Evolutionary conservation across 2,888 invertebrate species (phyloP), one percentile per base, ranked within the genome.

Genomic region (Athetis lepigone): DNA sequence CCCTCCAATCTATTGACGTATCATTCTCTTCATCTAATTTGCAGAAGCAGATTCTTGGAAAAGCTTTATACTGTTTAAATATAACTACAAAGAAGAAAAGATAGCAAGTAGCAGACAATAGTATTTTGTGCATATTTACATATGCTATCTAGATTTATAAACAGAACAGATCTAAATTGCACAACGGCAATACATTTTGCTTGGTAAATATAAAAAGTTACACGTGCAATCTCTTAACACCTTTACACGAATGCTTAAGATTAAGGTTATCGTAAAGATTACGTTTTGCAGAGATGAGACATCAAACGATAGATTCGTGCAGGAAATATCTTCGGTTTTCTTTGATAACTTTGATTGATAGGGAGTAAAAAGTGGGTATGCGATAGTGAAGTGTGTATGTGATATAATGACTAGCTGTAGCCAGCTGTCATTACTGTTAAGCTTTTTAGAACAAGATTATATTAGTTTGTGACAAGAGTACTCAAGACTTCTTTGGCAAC

Each of bases 341-440:
- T 21, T 3, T 23, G 63, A 63, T 51, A 63, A 37, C 36, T 9
- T 42, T 58, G 47, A 61, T 33, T 18, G 63, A n/a, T 27, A 37
- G 6, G 18, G 8, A 36, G 50, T 8, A 50, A 27, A 2, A 50
- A 27, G 3, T 45, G 13, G 25, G 4, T 16, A 1, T 2, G 25
- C 11, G 25, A 25, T n/a, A 43, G 56, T 13, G 43, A 56, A 27
- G 27, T 16, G 29, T 19, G 3, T 49, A 23, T 13, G 9, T n/a
- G 19, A n/a, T n/a, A n/a, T n/a, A n/a, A n/a, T n/a, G n/a, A n/a
- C n/a, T n/a, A n/a, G n/a, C n/a, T n/a, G n/a, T n/a, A 8, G 7
- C 16, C n/a, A 29, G 1, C 23, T 61, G n/a, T n/a, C n/a, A 36
- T 9, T 23, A 19, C 4, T 33, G 9, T 33, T 3, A 13, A 33